Evolutionary conservation across 2,888 invertebrate genomes (phyloP).

Genomic region (Tachina lurida): DNA sequence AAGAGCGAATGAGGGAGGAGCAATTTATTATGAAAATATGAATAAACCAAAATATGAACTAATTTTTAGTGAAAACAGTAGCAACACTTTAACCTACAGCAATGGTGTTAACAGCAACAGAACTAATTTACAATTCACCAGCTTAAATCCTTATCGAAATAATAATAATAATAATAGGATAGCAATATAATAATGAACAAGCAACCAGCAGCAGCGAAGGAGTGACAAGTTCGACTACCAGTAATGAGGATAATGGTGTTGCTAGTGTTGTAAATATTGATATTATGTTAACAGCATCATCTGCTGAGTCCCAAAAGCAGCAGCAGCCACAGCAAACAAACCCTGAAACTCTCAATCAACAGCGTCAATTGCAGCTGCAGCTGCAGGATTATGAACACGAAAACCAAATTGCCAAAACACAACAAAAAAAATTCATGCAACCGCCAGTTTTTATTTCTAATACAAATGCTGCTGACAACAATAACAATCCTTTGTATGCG

Average conservation of each 20-base stretch:
- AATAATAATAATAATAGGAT: conserved; percentile 34
- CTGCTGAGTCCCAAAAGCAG: conserved; percentile 75
- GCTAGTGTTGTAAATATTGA: conserved; percentile 81
- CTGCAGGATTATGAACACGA: conserved; percentile 61
- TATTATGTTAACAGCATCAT: conserved; percentile 81
- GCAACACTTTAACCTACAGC: conserved; percentile 67
- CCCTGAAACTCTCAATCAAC: conserved; percentile 56
- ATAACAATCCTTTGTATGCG: conserved; percentile 66
- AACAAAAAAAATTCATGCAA: conserved; percentile 76
- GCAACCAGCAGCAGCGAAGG: conserved; percentile 58
- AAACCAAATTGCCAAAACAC: conserved; percentile 70
- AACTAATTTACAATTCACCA: conserved; percentile 54
- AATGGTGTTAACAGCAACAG: conserved; percentile 45
- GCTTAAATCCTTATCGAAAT: conserved; percentile 35
- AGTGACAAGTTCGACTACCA: conserved; percentile 50
- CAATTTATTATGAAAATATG: conserved; percentile 39
- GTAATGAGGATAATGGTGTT: conserved; percentile 66
- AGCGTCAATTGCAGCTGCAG: conserved; percentile 61
- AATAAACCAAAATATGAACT: conserved; percentile 50
- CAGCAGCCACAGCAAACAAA: conserved; percentile 64
- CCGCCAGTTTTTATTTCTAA: conserved; percentile 65
- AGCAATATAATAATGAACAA: conserved; percentile 72
- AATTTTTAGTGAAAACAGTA: conserved; percentile 48
- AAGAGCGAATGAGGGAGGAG: background rate
- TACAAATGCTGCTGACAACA: conserved; percentile 58